A percentile compares a stretch with the other conserved stretches of the same genome.
phyloP scores from a whole-genome alignment of 1,140 invertebrate genomes.

The Elymnias hypermnestra region DNA sequence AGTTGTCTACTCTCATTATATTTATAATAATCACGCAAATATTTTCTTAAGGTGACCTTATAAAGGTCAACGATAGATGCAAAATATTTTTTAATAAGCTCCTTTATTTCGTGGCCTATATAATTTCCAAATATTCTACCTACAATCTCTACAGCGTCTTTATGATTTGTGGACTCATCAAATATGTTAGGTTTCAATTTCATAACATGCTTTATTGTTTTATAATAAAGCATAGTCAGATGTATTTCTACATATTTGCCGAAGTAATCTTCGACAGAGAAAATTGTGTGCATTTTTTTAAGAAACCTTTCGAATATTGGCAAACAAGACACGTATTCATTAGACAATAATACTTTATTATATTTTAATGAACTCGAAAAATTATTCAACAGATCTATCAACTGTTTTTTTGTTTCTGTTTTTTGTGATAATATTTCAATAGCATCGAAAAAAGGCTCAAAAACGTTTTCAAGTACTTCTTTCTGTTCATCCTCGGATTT shows the following conservation, averaged over 20 bases:
- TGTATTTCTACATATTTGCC: slow-evolving; percentile 33
- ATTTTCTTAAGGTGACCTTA: slow-evolving; percentile 18
- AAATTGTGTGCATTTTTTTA: slow-evolving; percentile 25
- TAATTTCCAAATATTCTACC: slow-evolving; percentile 39
- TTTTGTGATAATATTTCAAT: slow-evolving; percentile 14
- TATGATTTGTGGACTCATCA: slow-evolving; percentile 18
- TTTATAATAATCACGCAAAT: slow-evolving; percentile 24
- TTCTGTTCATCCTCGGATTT: slow-evolving; percentile 28
- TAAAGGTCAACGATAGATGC: slow-evolving; percentile 38
- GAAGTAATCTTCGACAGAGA: slow-evolving; percentile 34
- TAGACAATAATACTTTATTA: slow-evolving; percentile 34
- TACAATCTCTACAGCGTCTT: slow-evolving; percentile 31
- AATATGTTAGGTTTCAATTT: slow-evolving; percentile 31
- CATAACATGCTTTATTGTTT: slow-evolving; percentile 29
- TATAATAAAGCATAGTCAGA: slow-evolving; percentile 45
- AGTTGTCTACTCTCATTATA: slow-evolving; percentile 7
- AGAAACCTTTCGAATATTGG: slow-evolving; percentile 35
- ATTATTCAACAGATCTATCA: slow-evolving; percentile 15
- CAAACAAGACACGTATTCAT: slow-evolving; percentile 26
- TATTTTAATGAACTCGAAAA: slow-evolving; percentile 36
- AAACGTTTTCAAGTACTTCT: slow-evolving; percentile 28
- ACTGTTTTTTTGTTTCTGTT: slow-evolving; percentile 1
- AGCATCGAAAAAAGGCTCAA: slow-evolving; percentile 31
- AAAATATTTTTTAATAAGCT: slow-evolving; percentile 37
- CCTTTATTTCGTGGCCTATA: slow-evolving; percentile 35